Evolutionary conservation across 2,797 vertebrate species (phyloP), one percentile per base, ranked within the genome.

Genomic region (Cossypha caffra): DNA sequence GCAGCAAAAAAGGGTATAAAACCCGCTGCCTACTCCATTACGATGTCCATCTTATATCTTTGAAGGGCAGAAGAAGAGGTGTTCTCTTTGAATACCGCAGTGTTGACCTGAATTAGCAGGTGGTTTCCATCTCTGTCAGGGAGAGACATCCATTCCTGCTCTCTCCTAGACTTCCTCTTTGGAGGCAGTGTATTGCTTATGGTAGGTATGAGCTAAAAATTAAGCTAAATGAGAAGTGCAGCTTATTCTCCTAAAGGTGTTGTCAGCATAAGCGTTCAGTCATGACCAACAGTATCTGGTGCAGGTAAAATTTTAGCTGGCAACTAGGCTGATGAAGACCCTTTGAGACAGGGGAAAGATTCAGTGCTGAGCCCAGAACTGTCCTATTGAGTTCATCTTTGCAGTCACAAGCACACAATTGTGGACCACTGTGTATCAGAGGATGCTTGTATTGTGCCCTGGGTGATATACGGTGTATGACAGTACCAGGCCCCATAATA

Each of bases 41-140:
- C 17, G 77, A 0, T 33, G 28, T 90, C 45, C 0, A 0, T 55
- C 20, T 68, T 10, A 0, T 3, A 2, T 45, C 23, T 88, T 38
- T 50, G 35, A 48, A 54, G 5, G 31, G 12, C 58, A 51, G 64
- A 66, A 67, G 38, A 48, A 35, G 31, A 16, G 14, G 3, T 37
- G 17, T 51, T 76, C 7, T 71, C 18, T 76, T n/a, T 21, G 37
- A 47, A 7, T 82, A 17, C 16, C 7, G 5, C 11, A 33, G 5
- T 73, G 4, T 20, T 81, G 37, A 8, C 33, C 35, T 93, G 74
- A 69, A 38, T 24, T 80, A 71, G 20, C 8, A 47, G 35, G 7
- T 57, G 11, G 21, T 85, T 84, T 72, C 35, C 2, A 10, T 43
- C 37, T 79, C 29, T 59, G 0, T 51, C 3, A 1, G 48, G 18